Conservation (phyloP, 2,113 vertebrate species). For the Malurus cyaneus region DNA sequence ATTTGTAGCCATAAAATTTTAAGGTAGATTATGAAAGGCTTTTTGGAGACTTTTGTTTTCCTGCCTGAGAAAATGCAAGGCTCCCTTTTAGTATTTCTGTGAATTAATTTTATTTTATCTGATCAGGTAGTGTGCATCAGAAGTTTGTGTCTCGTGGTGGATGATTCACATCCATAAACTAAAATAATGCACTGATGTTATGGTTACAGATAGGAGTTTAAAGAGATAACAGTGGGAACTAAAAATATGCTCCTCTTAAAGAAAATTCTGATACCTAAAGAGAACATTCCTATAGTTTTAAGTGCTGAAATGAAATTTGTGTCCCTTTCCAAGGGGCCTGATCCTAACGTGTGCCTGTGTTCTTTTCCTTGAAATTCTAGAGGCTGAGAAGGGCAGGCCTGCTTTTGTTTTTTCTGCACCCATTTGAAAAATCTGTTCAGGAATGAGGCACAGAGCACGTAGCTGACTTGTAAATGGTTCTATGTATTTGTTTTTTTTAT, state of each 20-base stretch:
- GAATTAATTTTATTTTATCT: background rate
- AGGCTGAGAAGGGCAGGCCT: slow-evolving; percentile 26
- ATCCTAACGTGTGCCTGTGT: background rate
- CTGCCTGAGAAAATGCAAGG: background rate
- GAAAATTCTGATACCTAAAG: background rate
- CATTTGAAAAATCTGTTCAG: slow-evolving; percentile 7
- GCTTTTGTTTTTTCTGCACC: background rate
- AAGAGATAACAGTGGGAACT: background rate
- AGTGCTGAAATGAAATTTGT: background rate
- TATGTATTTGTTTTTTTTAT: background rate
- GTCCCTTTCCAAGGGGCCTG: background rate
- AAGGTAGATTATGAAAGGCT: background rate
- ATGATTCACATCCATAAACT: background rate
- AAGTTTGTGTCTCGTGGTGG: background rate
- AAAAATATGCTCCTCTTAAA: background rate
- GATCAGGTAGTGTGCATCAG: background rate
- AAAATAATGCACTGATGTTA: background rate
- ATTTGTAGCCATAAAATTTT: background rate
- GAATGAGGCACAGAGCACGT: background rate
- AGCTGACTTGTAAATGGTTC: slow-evolving; percentile 26
- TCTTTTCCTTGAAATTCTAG: slow-evolving; percentile 24
- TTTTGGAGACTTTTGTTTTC: slow-evolving; percentile 6
- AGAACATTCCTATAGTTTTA: background rate
- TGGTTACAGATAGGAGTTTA: background rate
- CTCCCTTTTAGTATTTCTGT: background rate